Conservation (phyloP, 1,140 invertebrate genomes). For the Phortica variegata region DNA sequence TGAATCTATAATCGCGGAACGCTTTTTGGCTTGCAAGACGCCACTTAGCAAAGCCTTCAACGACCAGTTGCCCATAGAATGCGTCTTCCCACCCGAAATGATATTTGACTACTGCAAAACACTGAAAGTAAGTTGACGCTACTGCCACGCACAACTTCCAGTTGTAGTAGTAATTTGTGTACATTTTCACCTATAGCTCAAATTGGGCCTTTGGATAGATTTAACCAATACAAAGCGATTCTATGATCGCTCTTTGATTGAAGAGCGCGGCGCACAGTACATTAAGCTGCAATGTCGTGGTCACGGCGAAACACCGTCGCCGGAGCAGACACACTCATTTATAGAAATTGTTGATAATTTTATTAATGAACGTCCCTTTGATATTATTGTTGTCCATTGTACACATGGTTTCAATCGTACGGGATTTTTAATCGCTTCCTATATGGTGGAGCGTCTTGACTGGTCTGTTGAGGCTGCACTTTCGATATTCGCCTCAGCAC, state of each 20-base stretch:
- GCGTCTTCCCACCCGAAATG: slow-evolving; percentile 83
- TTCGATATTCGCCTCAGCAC: slow-evolving; percentile 69
- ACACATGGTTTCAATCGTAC: slow-evolving; percentile 99
- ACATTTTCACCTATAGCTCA: slow-evolving; percentile 61
- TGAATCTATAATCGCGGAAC: slow-evolving; percentile 69
- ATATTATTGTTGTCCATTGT: slow-evolving; percentile 91
- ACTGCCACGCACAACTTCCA: neutral
- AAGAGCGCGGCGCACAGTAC: slow-evolving; percentile 75
- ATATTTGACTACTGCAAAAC: slow-evolving; percentile 72
- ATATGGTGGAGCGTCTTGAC: slow-evolving; percentile 78
- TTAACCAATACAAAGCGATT: slow-evolving; percentile 93
- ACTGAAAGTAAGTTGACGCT: slow-evolving; percentile 65
- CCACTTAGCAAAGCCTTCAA: slow-evolving; percentile 79
- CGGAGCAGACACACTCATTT: slow-evolving; percentile 77
- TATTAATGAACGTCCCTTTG: slow-evolving; percentile 74
- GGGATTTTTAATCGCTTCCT: slow-evolving; percentile 90
- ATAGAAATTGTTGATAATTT: slow-evolving; percentile 77
- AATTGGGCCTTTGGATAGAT: slow-evolving; percentile 94
- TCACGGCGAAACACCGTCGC: slow-evolving; percentile 76
- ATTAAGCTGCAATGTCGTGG: slow-evolving; percentile 85
- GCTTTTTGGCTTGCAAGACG: slow-evolving; percentile 92
- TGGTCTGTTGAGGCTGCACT: slow-evolving; percentile 81
- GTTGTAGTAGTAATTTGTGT: neutral
- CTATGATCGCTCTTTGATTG: slow-evolving; percentile 80
- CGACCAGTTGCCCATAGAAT: slow-evolving; percentile 75